Base-by-base conservation (phyloP, 2,888 invertebrate genomes). In the Macrostomum cliftonense region DNA sequence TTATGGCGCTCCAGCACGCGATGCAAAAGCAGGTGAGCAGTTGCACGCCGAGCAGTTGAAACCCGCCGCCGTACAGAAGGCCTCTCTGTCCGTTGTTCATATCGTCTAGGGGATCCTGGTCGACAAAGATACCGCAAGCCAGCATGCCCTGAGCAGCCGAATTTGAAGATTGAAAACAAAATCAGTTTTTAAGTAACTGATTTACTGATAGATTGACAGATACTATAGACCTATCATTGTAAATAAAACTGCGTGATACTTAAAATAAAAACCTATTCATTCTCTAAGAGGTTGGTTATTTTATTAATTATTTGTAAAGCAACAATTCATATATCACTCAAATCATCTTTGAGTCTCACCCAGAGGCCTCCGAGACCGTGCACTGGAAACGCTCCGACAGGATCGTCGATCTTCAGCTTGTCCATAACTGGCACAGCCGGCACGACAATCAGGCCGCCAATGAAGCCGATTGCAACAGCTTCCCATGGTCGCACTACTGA, bases 61-160 rank as follows among this genome's bases (percentile, higher is more conserved):
- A 82, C 37, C 84, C 86, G 19, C 89, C 88, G 28, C 87, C 73
- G 58, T 72, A 71, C 51, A 74, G 66, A 12, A 74, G 58, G 0
- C 74, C 74, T 38, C 62, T 59, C 39, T 65, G 56, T 5, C 70
- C 71, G 5, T 76, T 77, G 0, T 87, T 88, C 0, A 86, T 82
- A 42, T 78, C 76, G 64, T 87, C 74, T 0, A 87, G 47, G 5
- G 57, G 54, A 0, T 88, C 87, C 65, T 83, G 78, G 50, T 84
- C 81, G 12, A 86, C 86, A 63, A 89, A 88, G 0, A 89, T 71
- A 0, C 89, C 88, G 1, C 88, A 84, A 0, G 86, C 83, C n/a
- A 86, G 52, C 17, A 86, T 79, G 12, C 88, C 84, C 85, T 64
- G 51, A 1, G n/a, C n/a, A n/a, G n/a, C n/a, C n/a, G n/a, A n/a